Percentiles rank a stretch among this genome's conserved stretches.
phyloP scores from a whole-genome alignment of 2,113 vertebrate genomes.

The Trichechus manatus region DNA sequence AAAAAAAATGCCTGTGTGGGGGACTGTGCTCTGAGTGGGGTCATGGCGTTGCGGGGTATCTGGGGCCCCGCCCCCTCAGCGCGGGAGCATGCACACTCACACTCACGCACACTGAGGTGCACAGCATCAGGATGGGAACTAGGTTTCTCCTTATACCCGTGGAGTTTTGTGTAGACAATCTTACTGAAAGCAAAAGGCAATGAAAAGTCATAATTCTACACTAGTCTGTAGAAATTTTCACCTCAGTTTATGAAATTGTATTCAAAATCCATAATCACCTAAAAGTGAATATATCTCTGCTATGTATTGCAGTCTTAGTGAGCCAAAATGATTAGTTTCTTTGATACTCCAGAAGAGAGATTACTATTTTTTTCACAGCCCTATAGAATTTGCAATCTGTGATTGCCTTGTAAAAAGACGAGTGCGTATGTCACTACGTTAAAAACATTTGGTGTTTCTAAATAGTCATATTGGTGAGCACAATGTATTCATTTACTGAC shows the following conservation, averaged over 20 bases:
- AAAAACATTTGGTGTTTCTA: conserved; percentile 88
- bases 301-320: background rate
- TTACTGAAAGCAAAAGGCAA: conserved; percentile 26
- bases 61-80: conserved; percentile 73
- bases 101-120: background rate
- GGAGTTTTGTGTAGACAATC: conserved; percentile 81
- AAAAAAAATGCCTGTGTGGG: background rate
- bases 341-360: conserved; percentile 61
- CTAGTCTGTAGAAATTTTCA: background rate
- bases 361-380: conserved; percentile 82
- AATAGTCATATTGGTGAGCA: conserved; percentile 86
- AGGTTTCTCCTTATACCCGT: background rate
- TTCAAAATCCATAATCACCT: conserved; percentile 15
- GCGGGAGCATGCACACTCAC: conserved; percentile 59
- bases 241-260: background rate
- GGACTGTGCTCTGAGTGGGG: background rate
- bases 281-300: background rate
- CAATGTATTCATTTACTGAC: conserved; percentile 85
- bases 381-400: conserved; percentile 96
- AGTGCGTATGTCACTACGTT: conserved; percentile 92
- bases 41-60: conserved; percentile 72
- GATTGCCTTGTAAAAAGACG: conserved; percentile 95
- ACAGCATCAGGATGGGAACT: background rate
- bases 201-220: background rate
- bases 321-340: background rate